Conservation (phyloP, 2,797 vertebrate genomes). For the Amphiprion clarkii region DNA sequence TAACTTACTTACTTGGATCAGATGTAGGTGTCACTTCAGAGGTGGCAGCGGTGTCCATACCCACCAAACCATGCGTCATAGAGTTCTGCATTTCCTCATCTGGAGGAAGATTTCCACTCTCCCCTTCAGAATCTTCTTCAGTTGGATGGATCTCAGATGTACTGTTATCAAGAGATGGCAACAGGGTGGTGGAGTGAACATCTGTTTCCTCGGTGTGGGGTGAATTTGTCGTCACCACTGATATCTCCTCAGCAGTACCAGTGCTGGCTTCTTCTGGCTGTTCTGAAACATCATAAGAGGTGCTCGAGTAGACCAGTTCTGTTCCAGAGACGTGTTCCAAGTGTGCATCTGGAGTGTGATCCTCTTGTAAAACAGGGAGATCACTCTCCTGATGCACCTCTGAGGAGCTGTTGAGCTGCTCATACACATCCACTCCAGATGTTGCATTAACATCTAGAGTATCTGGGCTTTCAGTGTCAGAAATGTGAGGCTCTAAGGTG, state of each 20-base stretch:
- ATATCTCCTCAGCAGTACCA: conserved; percentile 9
- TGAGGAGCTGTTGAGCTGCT: conserved; percentile 33
- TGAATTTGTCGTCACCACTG: neutral
- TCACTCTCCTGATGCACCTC: conserved; percentile 23
- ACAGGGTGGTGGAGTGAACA: neutral
- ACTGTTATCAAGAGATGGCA: conserved; percentile 20
- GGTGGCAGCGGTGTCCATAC: conserved; percentile 1
- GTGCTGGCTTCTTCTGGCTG: conserved; percentile 35
- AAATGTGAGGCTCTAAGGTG: conserved; percentile 14
- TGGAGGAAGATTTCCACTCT: conserved; percentile 7
- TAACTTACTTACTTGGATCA: conserved; percentile 48
- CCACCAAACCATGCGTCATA: conserved; percentile 26
- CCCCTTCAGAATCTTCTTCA: conserved; percentile 24
- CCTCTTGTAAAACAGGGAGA: conserved; percentile 44
- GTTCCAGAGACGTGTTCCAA: conserved; percentile 6
- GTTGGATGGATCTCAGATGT: conserved; percentile 18
- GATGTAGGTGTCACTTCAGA: conserved; percentile 6
- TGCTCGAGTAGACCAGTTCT: conserved; percentile 14
- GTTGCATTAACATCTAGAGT: conserved; percentile 7
- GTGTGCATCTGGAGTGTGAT: conserved; percentile 34
- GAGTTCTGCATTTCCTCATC: conserved; percentile 32
- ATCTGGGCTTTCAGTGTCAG: conserved; percentile 31
- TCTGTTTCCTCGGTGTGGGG: conserved; percentile 33
- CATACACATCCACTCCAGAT: conserved; percentile 26
- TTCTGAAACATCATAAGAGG: conserved; percentile 30